Evolutionary conservation across 2,888 invertebrate species (phyloP), one percentile per base, ranked within the genome.

Genomic region (Scaptomyza reducta): DNA sequence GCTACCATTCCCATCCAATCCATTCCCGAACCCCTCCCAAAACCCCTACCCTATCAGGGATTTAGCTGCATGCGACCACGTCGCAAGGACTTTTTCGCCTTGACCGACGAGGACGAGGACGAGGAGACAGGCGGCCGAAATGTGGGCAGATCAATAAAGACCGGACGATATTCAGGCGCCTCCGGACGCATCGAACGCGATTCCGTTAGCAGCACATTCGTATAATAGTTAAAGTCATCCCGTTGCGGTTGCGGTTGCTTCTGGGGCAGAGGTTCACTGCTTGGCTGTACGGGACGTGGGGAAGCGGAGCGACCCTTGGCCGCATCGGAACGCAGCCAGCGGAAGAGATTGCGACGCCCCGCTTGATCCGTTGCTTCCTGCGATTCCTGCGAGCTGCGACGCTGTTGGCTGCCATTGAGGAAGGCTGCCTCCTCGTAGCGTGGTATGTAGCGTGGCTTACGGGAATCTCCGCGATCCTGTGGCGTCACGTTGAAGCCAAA

Each of bases 401-500:
- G 41, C 61, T 47, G 10, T 47, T 40, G 51, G 56, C 16, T 78
- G 40, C 56, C 57, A 18, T 77, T 86, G 2, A 80, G 69, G 10
- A 87, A 83, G 1, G 85, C 74, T 0, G 83, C 76, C 65, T 91
- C 87, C 70, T 92, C 92, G 66, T 93, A 89, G 6, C 94, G 94
- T 3, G 95, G 95, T 66, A 95, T 95, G 79, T 94, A 95, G 53
- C 94, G 93, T 0, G 94, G 93, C 91, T 93, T 91, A 10, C 91
- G 88, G 0, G 86, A 79, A 33, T 84, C 84, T 0, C 66, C 82
- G 1, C 68, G 71, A 9, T 82, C 80, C 2, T 66, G 71, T 0
- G 84, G 77, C 3, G 77, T 82, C 3, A 89, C 84, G 73, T 89
- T 87, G 72, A 94, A 94, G 74, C 94, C 93, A 10, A 94, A 94